Base-by-base conservation (phyloP, 2,888 invertebrate species). In the Dexiosoma caninum region DNA sequence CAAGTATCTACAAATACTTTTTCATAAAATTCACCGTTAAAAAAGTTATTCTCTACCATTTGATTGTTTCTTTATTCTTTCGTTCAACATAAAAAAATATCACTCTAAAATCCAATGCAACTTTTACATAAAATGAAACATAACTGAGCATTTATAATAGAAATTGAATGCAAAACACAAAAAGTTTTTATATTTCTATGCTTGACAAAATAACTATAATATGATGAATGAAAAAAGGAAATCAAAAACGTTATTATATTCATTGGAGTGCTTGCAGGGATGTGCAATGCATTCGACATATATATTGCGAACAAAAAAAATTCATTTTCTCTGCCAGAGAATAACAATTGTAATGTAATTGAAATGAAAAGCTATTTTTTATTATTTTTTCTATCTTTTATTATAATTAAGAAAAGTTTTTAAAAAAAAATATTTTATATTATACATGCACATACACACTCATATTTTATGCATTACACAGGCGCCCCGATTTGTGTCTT, bases 131-230 rank as follows among this genome's bases (percentile, higher is more conserved):
- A 23, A 57, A 59, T 57, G 40, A 37, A 66, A 42, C n/a, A 42
- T 23, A 59, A 49, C 42, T 55, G 72, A 74, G 37, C 59, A 60
- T 19, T 57, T 64, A 37, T 64, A 55, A 64, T 74, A 74, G 37
- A 55, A 74, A 57, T 35, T 10, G 46, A 30, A 27, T 30, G 30
- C 12, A 32, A 51, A 60, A 55, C 12, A 35, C 12, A 64, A 51
- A 46, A 40, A 14, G 8, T 66, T 66, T 64, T 64, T 19, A 66
- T 59, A 40, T 66, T 75, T 66, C 57, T 30, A 66, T 55, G 74
- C 74, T 66, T 66, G 66, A 66, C 57, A 75, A 75, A 74, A 66
- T 57, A 46, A 57, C 35, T 46, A 66, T 32, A 74, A 66, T 66
- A 44, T 23, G 19, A 60, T 8, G 9, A 46, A 14, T 10, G 19